Percentiles rank a stretch among this genome's conserved stretches.
These are phyloP conservation scores for Vultur gryphus DNA, from an alignment of 2,797 vertebrate species.

Conservation along the genomic window DNA sequence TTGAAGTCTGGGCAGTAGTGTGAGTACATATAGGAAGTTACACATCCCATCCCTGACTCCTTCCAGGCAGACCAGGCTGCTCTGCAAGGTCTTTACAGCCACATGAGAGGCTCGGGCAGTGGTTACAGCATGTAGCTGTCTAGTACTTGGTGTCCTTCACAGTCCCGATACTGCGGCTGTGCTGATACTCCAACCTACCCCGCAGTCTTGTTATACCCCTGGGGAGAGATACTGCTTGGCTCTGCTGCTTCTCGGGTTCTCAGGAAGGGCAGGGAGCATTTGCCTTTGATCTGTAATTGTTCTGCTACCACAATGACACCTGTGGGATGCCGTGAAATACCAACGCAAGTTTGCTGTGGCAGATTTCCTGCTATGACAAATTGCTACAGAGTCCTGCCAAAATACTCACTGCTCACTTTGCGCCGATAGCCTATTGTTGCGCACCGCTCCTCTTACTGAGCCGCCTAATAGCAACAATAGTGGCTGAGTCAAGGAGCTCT, in stretches of 20 bases:
- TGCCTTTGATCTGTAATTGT: not conserved
- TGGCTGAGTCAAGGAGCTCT: not conserved
- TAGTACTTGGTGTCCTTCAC: not conserved
- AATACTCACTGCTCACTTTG: not conserved
- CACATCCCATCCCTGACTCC: not conserved
- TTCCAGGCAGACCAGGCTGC: not conserved
- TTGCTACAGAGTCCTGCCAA: not conserved
- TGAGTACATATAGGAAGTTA: not conserved
- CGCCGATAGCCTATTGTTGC: not conserved
- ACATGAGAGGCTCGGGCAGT: accelerated
- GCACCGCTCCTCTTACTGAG: not conserved
- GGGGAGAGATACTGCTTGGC: not conserved
- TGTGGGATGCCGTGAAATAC: not conserved
- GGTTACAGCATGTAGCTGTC: not conserved
- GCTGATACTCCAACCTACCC: not conserved
- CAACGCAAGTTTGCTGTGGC: not conserved
- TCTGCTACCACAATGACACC: not conserved
- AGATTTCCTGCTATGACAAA: not conserved
- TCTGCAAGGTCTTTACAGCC: not conserved
- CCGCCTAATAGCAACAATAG: not conserved
- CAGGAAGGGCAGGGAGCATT: not conserved
- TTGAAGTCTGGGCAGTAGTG: not conserved
- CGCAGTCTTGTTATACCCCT: accelerated
- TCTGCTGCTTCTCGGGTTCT: not conserved
- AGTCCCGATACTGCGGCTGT: accelerated